Percentiles rank a stretch among this genome's conserved stretches.
Evolutionary conservation across 1,140 invertebrate species (phyloP).

Genomic region (Pachypeltis micranthus): DNA sequence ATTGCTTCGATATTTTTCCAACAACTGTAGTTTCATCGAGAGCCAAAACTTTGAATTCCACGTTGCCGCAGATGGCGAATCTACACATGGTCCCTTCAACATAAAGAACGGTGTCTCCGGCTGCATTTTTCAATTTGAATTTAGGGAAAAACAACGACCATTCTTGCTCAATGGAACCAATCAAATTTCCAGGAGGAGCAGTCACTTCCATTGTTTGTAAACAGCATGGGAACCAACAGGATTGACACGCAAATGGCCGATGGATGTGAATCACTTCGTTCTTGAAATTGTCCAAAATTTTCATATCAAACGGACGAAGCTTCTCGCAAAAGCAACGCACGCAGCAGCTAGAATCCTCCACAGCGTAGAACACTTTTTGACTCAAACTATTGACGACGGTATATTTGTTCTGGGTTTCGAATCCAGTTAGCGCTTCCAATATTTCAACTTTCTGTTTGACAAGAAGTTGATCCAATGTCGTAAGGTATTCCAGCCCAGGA

Average conservation of each 20-base stretch:
- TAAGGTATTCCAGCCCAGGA: slow-evolving; percentile 85
- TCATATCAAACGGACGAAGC: slow-evolving; percentile 70
- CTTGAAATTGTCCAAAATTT: slow-evolving; percentile 62
- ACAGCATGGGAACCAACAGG: slow-evolving; percentile 73
- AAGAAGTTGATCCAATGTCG: slow-evolving; percentile 74
- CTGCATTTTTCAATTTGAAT: slow-evolving; percentile 65
- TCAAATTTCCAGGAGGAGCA: slow-evolving; percentile 53
- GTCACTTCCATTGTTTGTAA: slow-evolving; percentile 64
- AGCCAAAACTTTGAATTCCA: slow-evolving; percentile 55
- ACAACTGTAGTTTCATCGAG: slow-evolving; percentile 49
- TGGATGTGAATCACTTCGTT: slow-evolving; percentile 61
- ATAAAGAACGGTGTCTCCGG: slow-evolving; percentile 59
- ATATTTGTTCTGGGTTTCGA: slow-evolving; percentile 84
- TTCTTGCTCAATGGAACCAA: slow-evolving; percentile 71
- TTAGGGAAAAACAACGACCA: slow-evolving; percentile 69
- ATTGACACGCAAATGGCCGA: slow-evolving; percentile 60
- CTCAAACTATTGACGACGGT: slow-evolving; percentile 61
- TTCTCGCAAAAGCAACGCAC: slow-evolving; percentile 66
- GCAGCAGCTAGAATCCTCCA: slow-evolving; percentile 70
- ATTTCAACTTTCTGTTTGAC: slow-evolving; percentile 80
- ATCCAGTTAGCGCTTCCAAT: slow-evolving; percentile 72
- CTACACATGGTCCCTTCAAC: slow-evolving; percentile 79
- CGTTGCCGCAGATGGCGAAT: slow-evolving; percentile 66
- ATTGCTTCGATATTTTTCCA: slow-evolving; percentile 66
- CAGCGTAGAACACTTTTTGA: slow-evolving; percentile 72